Evolutionary conservation across 2,888 invertebrate species (phyloP).

Genomic region (Morinoia aosen): DNA sequence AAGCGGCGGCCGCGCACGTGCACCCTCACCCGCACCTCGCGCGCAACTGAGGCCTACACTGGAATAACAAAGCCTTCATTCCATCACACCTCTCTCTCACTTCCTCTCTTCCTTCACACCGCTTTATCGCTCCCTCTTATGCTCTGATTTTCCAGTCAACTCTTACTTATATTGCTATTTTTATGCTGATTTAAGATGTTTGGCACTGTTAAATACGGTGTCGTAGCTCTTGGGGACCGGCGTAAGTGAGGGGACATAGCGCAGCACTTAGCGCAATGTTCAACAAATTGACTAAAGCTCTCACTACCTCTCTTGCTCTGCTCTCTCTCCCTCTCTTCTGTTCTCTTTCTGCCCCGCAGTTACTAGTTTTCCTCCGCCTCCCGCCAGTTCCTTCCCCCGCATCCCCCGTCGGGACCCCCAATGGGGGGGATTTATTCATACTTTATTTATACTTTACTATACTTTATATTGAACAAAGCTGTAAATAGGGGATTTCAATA

Average conservation of each 20-base stretch:
- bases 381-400: neutral
- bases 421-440: too few species aligned
- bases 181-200: neutral
- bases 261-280: neutral
- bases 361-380: neutral
- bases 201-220: neutral
- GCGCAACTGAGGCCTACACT: neutral
- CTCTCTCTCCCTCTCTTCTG: neutral
- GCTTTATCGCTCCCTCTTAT: neutral
- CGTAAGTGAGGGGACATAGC: neutral
- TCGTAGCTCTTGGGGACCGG: neutral
- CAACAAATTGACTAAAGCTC: neutral
- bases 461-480: too few species aligned
- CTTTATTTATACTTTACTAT: too few species aligned
- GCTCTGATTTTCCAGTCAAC: neutral
- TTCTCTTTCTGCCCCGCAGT: neutral
- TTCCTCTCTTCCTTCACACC: neutral
- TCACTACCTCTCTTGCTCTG: neutral
- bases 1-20: neutral
- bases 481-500: too few species aligned
- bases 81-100: constrained; percentile 30
- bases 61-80: constrained; percentile 20
- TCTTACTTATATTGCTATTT: neutral
- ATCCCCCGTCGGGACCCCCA: too few species aligned
- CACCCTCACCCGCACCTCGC: neutral